These are phyloP conservation scores for Drosophila eugracilis DNA, from an alignment of 1,140 invertebrate genomes.

Conservation along the genomic window DNA sequence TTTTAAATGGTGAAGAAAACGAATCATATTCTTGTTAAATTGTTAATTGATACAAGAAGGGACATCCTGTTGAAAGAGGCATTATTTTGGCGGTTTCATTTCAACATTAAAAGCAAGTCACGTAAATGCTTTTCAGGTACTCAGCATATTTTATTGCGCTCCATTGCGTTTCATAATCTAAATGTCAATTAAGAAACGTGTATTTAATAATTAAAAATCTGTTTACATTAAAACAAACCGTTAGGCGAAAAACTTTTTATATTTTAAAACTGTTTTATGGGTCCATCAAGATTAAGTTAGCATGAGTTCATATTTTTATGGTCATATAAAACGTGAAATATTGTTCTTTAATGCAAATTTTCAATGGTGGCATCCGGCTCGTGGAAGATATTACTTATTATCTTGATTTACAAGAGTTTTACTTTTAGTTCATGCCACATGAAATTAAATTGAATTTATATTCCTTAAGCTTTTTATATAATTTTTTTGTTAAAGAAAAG, in stretches of 20 bases:
- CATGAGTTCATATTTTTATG: not conserved
- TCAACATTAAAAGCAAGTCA: not conserved
- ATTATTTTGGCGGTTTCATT: not conserved
- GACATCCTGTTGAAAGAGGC: not conserved
- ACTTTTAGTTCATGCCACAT: not conserved
- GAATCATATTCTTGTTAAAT: not conserved
- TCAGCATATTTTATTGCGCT: not conserved
- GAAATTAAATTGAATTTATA: not conserved
- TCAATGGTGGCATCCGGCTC: not conserved
- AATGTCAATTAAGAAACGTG: not conserved
- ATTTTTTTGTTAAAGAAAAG: not conserved
- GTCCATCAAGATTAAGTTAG: not conserved
- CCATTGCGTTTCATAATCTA: not conserved
- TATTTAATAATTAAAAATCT: not conserved
- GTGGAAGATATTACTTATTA: not conserved
- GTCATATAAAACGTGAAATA: not conserved
- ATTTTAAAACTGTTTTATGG: not conserved
- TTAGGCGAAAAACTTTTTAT: not conserved
- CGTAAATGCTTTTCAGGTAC: not conserved
- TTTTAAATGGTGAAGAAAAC: not conserved
- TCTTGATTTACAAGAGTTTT: not conserved
- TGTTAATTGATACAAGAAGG: not conserved
- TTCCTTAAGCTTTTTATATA: not conserved
- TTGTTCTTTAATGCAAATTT: constrained; percentile 8
- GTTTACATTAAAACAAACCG: not conserved